Base-by-base conservation (phyloP, 2,113 vertebrate species). In the Platichthys stellatus region DNA sequence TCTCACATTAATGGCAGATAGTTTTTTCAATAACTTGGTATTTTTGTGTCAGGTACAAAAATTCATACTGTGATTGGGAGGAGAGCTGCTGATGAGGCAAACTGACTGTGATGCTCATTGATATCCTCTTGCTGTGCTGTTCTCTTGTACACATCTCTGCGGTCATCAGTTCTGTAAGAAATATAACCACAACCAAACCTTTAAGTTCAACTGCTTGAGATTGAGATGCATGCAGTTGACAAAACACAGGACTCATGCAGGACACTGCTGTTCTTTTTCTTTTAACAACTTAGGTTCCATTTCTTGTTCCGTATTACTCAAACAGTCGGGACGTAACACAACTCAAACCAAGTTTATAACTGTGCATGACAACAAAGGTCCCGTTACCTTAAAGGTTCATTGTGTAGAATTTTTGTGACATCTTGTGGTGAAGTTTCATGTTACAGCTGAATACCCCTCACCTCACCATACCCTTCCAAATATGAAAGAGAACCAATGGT, bases 111-210 rank as follows among this genome's bases (percentile, higher is more conserved):
- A 43, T 43, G 40, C 12, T 43, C 12, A 43, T 2, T 13, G 40
- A 43, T 12, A 12, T 13, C 40, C 40, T 43, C 12, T 47, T 64
- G 84, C 84, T 91, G 90, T 89, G 93, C 67, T 82, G 79, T 83
- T 92, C 90, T 90, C 86, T 90, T 94, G 89, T 93, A 91, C 92
- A 93, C 69, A 88, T 93, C 90, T 81, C 86, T 94, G 93, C 91
- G 91, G 90, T 95, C 90, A 92, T 90, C 76, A 86, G 83, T 88
- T 94, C 86, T 94, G 94, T 93, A 90, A 89, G 90, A 93, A 93
- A 92, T 86, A 93, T 88, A 91, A 92, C 53, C 53, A n/a, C n/a
- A 9, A 21, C 53, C n/a, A 17, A 51, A 18, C 14, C 47, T 15
- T 38, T 49, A 51, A 17, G 31, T 31, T 31, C 6, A 31, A 31